Evolutionary conservation across 2,113 vertebrate species (phyloP).

Genomic region (Tor tambroides): DNA sequence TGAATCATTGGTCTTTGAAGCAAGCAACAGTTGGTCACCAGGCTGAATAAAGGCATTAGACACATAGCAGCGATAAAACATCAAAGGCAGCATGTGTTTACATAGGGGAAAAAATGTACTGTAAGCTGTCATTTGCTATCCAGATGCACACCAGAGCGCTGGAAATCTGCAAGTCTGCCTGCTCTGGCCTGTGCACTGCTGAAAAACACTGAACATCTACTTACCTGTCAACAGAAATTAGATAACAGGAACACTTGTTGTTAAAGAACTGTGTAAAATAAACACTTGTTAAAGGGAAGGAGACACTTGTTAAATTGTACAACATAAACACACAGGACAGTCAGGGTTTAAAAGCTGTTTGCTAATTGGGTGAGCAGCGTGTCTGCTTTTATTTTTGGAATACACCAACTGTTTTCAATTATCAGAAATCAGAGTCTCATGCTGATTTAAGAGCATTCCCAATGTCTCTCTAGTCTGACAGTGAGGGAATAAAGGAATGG

Average conservation of each 20-base stretch:
- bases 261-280: conserved; percentile 20
- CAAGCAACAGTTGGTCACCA: conserved; percentile 38
- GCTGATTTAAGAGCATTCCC: conserved; percentile 63
- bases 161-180: conserved; percentile 21
- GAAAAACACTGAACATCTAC: conserved; percentile 53
- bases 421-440: conserved; percentile 51
- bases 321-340: conserved; percentile 15
- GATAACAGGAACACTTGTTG: background rate
- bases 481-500: conserved; percentile 50
- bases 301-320: conserved; percentile 32
- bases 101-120: conserved; percentile 52
- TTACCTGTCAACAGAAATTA: conserved; percentile 42
- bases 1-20: conserved; percentile 36
- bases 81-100: conserved; percentile 65
- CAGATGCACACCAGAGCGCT: conserved; percentile 58
- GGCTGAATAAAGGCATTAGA: conserved; percentile 46
- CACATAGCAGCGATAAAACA: conserved; percentile 45
- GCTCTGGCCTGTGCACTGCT: conserved; percentile 5
- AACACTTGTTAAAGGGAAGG: conserved; percentile 51
- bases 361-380: background rate
- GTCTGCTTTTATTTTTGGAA: conserved; percentile 16
- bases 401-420: conserved; percentile 62
- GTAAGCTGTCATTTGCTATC: conserved; percentile 61
- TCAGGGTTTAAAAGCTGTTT: conserved; percentile 40
- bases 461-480: conserved; percentile 68